These are phyloP conservation scores for Anolis apletophallus DNA, from an alignment of 2,797 vertebrate species.

Conservation along the genomic window DNA sequence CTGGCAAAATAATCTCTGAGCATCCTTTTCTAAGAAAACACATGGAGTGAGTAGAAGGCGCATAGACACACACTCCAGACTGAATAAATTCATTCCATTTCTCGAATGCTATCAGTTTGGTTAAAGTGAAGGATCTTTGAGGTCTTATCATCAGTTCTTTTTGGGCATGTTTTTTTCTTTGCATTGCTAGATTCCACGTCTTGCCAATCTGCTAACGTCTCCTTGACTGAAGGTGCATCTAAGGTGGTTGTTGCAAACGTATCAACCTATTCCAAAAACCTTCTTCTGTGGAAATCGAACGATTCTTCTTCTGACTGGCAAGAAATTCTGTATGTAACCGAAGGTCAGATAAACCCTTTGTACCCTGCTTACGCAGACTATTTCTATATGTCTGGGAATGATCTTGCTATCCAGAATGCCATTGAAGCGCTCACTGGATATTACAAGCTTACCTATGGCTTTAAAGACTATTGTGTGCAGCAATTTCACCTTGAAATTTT, in stretches of 20 bases:
- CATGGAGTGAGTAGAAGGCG: no score
- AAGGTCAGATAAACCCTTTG: background rate
- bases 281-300: background rate
- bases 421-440: background rate
- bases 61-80: no score
- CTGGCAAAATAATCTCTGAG: no score
- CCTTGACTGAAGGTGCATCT: background rate
- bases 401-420: background rate
- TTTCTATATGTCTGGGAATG: background rate
- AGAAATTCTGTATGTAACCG: background rate
- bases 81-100: no score
- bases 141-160: background rate
- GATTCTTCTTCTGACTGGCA: background rate
- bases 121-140: background rate
- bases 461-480: background rate
- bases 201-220: background rate
- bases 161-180: background rate
- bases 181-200: background rate
- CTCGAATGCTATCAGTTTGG: background rate
- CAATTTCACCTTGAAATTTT: background rate
- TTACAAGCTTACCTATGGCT: background rate
- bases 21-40: no score
- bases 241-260: background rate
- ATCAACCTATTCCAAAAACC: background rate
- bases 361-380: rapidly evolving